Evolutionary conservation across 37 sponge, comb jelly and placozoan genomes (phyloP), one percentile per base, ranked within the genome.

Genomic region (Dysidea cf. avara): DNA sequence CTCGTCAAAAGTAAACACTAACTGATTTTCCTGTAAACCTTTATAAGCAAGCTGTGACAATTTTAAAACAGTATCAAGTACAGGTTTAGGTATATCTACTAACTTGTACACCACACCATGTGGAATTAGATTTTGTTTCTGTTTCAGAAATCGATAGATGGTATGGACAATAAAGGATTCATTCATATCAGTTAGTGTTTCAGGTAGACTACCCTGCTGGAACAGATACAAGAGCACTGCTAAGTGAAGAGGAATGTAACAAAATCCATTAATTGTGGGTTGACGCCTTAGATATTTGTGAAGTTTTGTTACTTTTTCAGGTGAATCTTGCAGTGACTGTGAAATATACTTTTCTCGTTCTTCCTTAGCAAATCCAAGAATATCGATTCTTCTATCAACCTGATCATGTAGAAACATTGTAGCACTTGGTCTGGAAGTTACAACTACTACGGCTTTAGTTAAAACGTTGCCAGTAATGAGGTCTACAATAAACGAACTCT

Each of bases 191-290:
- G 82, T 66, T 51, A 74, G 75, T 21, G 74, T 74, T 1, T 73
- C 60, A 30, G 82, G 82, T 31, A 81, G 82, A 57, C 14, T 47
- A 57, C n/a, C 60, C 0, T 31, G 14, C 0, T 33, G 2, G 40
- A 39, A 36, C 39, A 66, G 40, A 50, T 37, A 81, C 0, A 81
- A 32, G 16, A 81, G 43, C 74, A 81, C 74, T 20, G 74, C 82
- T 47, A 81, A 38, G 43, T 81, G 82, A 12, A 81, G 59, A 21
- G 82, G 82, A 38, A 81, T 48, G 43, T 81, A 81, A 17, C 82
- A 81, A 74, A 81, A 74, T 20, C 54, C 46, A 24, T 6, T 26
- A 2, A 81, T 53, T 18, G 72, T 81, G 12, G 74, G 82, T 29
- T 73, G 82, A 20, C 39, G 25, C 4, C 55, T 14, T 7, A 81